Evolutionary conservation across 1,140 invertebrate species (phyloP).

Genomic region (Magallana gigas): DNA sequence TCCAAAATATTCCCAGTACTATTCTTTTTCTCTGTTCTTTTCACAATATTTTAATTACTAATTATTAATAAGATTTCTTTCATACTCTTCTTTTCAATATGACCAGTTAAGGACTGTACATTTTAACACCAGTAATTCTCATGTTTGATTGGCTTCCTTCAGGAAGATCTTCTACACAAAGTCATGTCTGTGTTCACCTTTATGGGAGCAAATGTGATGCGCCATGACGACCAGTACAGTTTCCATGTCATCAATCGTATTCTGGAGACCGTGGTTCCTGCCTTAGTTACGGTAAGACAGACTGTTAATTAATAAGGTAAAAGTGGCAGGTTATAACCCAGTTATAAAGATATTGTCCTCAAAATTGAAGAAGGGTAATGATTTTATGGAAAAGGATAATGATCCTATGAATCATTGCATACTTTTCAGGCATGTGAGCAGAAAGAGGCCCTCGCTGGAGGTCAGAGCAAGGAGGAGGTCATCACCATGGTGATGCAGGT

Average conservation of each 20-base stretch:
- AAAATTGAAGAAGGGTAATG: no score
- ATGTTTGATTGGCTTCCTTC: constrained; percentile 35
- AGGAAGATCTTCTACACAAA: constrained; percentile 91
- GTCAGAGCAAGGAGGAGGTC: constrained; percentile 74
- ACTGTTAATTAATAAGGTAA: background rate
- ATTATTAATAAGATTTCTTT: no score
- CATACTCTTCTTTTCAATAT: no score
- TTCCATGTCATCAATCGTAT: constrained; percentile 95
- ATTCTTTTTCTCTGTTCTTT: background rate
- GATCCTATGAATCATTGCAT: background rate
- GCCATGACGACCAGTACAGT: constrained; percentile 95
- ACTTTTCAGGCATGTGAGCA: constrained; percentile 70
- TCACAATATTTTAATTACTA: background rate
- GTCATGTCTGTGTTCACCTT: constrained; percentile 98
- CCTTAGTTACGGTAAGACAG: constrained; percentile 83
- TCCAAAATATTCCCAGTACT: constrained; percentile 85
- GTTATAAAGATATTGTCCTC: no score
- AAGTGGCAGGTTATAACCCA: background rate
- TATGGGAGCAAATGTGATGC: constrained; percentile 92
- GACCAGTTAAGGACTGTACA: no score
- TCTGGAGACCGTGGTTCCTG: constrained; percentile 93
- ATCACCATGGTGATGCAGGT: constrained; percentile 88
- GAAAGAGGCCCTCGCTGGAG: constrained; percentile 57
- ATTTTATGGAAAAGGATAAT: no score
- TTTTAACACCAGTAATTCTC: no score